Evolutionary conservation across 2,797 vertebrate species (phyloP), one percentile per base, ranked within the genome.

Genomic region (Stomatorhinus walkeri): DNA sequence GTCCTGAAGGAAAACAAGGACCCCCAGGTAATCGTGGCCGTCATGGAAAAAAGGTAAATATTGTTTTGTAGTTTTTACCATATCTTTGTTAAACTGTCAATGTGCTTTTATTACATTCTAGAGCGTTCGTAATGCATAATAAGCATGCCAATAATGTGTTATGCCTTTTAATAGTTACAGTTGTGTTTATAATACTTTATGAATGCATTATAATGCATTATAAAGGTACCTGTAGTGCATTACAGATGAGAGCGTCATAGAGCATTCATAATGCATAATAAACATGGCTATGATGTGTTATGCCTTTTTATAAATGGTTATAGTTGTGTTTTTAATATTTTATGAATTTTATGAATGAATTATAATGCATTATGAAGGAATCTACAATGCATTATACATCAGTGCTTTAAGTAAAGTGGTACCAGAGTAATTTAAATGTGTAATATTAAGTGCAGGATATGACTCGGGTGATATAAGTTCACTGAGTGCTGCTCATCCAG

Each of bases 1-100:
- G 98, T 51, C 94, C 95, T 1, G 98, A 99, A 94, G 98, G 98
- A 92, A 96, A 95, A 94, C 92, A 92, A 19, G 98, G 98, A 89
- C 93, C 91, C 61, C 95, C 93, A 84, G 98, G 98, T 88, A 97
- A 96, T 93, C 96, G 95, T 89, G 98, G 98, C 87, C 97, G 95
- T 8, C 94, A 94, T 51, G 98, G 98, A 89, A 98, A 97, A 94
- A 99, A 99, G 96, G 98, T 98, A 94, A 92, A 40, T 89, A 24
- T 72, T 36, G 32, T n/a, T 48, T 89, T 4, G 76, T 51, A 32
- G 52, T 32, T 79, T 52, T 7, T 76, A 68, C 52, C 5, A 49
- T 24, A 32, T 24, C 32, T 22, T n/a, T 10, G 10, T 43, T 52
- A 86, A 86, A 32, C 46, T 52, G 24, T 59, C 32, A 19, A 59